Evolutionary conservation across 2,113 vertebrate species (phyloP).

Genomic region (Grammomys dolichurus): DNA sequence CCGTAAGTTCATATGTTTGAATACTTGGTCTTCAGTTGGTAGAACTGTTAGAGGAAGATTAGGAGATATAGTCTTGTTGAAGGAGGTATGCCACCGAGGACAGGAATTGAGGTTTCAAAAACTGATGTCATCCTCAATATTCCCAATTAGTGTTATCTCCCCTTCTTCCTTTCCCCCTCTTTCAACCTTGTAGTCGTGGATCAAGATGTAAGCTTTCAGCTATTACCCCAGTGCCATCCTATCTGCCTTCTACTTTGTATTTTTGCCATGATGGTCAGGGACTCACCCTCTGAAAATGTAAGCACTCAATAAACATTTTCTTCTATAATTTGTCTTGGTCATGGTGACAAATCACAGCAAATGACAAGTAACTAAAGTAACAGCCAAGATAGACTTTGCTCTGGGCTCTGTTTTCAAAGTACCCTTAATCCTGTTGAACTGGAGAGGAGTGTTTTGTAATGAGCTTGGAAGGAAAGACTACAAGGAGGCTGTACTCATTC

Average conservation of each 20-base stretch:
- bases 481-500: background rate
- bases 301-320: background rate
- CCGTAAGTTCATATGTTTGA: background rate
- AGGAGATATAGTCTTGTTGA: background rate
- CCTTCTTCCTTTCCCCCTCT: background rate
- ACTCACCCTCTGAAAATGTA: background rate
- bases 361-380: background rate
- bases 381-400: background rate
- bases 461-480: background rate
- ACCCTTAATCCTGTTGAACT: background rate
- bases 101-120: background rate
- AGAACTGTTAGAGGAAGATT: background rate
- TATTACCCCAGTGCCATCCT: background rate
- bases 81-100: background rate
- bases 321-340: background rate
- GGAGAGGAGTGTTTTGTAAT: background rate
- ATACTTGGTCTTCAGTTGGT: background rate
- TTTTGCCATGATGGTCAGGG: background rate
- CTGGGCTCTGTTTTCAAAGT: background rate
- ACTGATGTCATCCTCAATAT: background rate
- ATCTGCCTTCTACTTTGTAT: background rate
- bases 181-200: background rate
- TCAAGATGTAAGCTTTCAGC: background rate
- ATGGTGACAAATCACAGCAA: background rate
- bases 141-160: no score